Evolutionary conservation across 2,888 invertebrate genomes (phyloP).

Genomic region (Autographa gamma): DNA sequence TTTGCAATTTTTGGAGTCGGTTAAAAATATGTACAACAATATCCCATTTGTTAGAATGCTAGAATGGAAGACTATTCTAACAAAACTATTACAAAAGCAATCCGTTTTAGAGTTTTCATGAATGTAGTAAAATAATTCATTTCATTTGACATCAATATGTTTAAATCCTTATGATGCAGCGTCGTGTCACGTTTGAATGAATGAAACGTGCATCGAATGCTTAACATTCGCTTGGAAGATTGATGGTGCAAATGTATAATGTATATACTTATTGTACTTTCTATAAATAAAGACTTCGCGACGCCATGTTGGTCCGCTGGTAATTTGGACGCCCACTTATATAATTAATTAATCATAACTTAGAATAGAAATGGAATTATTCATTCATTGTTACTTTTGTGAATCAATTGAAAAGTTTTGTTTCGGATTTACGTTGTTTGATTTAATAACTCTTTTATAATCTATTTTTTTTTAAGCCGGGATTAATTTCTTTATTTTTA

Average conservation of each 20-base stretch:
- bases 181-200: slow-evolving; percentile 33
- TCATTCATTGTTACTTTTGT: slow-evolving; percentile 1
- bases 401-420: not conserved
- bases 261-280: not conserved
- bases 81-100: too few species aligned
- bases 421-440: not conserved
- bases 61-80: too few species aligned
- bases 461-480: too few species aligned
- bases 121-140: not conserved
- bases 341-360: slow-evolving; percentile 5
- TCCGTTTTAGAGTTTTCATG: too few species aligned
- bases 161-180: slow-evolving; percentile 19
- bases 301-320: not conserved
- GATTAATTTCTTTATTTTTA: too few species aligned
- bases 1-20: too few species aligned
- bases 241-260: slow-evolving; percentile 33
- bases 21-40: too few species aligned
- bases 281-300: not conserved
- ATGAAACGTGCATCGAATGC: slow-evolving; percentile 35
- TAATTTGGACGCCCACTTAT: not conserved
- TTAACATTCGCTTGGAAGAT: slow-evolving; percentile 26
- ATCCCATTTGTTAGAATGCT: too few species aligned
- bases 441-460: too few species aligned
- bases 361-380: slow-evolving; percentile 1
- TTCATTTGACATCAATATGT: not conserved